Conservation (phyloP, 2,113 vertebrate species). For the Telmatochromis brichardi region DNA sequence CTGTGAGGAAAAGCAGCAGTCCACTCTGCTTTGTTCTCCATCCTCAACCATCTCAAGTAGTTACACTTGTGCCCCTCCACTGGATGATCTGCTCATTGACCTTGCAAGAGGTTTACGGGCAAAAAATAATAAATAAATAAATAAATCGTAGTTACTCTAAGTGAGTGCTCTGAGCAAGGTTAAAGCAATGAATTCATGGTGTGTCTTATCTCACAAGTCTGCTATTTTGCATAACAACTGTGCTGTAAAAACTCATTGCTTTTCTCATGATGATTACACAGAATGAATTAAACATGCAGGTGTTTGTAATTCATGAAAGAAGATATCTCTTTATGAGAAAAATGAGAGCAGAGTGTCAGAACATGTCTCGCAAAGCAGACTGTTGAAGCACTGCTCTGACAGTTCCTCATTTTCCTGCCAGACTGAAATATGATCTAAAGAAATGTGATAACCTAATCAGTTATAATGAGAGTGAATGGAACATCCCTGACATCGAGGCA, state of each 20-base stretch:
- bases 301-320: background rate
- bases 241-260: background rate
- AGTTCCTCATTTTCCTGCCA: background rate
- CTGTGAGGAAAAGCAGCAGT: background rate
- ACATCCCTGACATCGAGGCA: background rate
- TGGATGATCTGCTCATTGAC: conserved; percentile 15
- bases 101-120: background rate
- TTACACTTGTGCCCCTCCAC: background rate
- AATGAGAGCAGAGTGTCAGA: background rate
- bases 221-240: background rate
- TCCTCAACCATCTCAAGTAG: background rate
- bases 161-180: conserved; percentile 29
- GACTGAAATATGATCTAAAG: background rate
- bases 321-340: background rate
- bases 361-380: background rate
- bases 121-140: background rate
- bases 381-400: background rate
- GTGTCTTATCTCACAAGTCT: background rate
- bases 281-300: conserved; percentile 13
- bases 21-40: background rate
- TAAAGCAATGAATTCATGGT: background rate
- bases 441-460: background rate
- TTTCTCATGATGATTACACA: background rate
- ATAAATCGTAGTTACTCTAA: background rate
- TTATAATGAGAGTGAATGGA: background rate